These are phyloP conservation scores for Drosophila punjabiensis DNA, from an alignment of 1,140 invertebrate species.

Conservation along the genomic window DNA sequence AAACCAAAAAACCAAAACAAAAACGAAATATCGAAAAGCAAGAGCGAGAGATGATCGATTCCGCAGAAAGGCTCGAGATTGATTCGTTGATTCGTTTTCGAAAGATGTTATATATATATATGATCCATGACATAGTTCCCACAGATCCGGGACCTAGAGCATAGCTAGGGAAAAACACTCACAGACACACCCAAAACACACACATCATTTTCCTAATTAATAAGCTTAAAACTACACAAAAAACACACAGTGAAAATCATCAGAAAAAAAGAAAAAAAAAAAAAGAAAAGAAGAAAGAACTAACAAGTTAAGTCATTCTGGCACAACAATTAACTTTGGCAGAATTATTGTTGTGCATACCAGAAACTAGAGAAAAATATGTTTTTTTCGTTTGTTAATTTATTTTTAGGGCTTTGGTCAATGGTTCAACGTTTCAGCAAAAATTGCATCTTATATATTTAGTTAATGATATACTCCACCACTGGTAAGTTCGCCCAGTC, in stretches of 20 bases:
- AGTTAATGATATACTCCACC: slow-evolving; percentile 98
- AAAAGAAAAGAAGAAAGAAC: slow-evolving; percentile 26
- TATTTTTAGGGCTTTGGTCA: slow-evolving; percentile 90
- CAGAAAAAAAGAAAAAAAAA: slow-evolving; percentile 5
- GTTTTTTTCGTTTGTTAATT: slow-evolving; percentile 83
- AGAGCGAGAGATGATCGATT: slow-evolving; percentile 42
- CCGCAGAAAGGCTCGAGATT: slow-evolving; percentile 36
- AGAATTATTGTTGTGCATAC: slow-evolving; percentile 62
- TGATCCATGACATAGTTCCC: slow-evolving; percentile 35
- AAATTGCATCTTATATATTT: slow-evolving; percentile 99
- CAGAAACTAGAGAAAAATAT: slow-evolving; percentile 74
- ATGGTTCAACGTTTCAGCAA: slow-evolving; percentile 93
- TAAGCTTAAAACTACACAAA: slow-evolving; percentile 33
- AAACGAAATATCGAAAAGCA: slow-evolving; percentile 51
- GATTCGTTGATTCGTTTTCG: slow-evolving; percentile 61
- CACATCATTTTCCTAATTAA: slow-evolving; percentile 30
- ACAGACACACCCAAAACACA: slow-evolving; percentile 25
- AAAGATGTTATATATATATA: slow-evolving; percentile 17
- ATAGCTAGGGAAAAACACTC: slow-evolving; percentile 49
- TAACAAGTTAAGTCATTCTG: slow-evolving; percentile 35
- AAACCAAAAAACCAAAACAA: slow-evolving; percentile 28
- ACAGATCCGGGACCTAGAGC: slow-evolving; percentile 35
- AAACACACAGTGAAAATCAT: slow-evolving; percentile 33
- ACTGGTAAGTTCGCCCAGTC: slow-evolving; percentile 92
- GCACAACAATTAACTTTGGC: slow-evolving; percentile 63